Percentiles rank a stretch among this genome's conserved stretches.
Evolutionary conservation across 2,888 invertebrate genomes (phyloP).

Genomic region (Branchinecta sandiegonensis): DNA sequence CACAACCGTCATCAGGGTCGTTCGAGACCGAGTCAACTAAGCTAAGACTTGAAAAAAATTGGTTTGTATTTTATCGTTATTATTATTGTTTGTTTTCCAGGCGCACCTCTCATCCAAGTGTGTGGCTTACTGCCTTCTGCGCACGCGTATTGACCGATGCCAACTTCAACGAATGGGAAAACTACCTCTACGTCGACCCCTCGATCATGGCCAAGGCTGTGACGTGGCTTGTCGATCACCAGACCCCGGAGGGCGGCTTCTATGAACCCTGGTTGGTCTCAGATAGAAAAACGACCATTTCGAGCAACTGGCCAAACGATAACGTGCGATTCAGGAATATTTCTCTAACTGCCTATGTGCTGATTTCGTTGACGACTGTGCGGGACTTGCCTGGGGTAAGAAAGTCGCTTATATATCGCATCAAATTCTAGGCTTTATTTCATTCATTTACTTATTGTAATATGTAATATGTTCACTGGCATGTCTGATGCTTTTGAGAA

Average conservation of each 20-base stretch:
- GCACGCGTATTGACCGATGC: conserved; percentile 77
- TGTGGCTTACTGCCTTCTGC: conserved; percentile 85
- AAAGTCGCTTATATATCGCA: too few relatives aligned
- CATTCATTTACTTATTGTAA: too few relatives aligned
- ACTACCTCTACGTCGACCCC: conserved; percentile 83
- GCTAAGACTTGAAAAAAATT: too few relatives aligned
- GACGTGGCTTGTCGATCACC: conserved; percentile 70
- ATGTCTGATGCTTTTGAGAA: too few relatives aligned
- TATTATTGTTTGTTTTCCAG: conserved; percentile 34
- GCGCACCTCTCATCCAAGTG: conserved; percentile 71
- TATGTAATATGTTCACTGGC: too few relatives aligned
- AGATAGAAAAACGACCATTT: conserved; percentile 71
- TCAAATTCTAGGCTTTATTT: too few relatives aligned
- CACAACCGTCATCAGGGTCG: too few relatives aligned
- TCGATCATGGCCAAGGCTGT: conserved; percentile 65
- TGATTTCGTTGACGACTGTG: conserved; percentile 69
- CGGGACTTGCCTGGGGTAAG: conserved; percentile 57
- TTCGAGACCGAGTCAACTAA: too few relatives aligned
- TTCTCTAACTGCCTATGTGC: conserved; percentile 79
- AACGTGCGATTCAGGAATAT: conserved; percentile 56
- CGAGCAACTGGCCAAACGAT: conserved; percentile 41
- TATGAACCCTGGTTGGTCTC: conserved; percentile 56
- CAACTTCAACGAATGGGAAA: conserved; percentile 93
- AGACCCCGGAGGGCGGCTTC: conserved; percentile 71
- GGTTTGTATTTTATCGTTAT: too few relatives aligned